Conservation (phyloP, 2,888 invertebrate genomes). For the Pterostichus niger region DNA sequence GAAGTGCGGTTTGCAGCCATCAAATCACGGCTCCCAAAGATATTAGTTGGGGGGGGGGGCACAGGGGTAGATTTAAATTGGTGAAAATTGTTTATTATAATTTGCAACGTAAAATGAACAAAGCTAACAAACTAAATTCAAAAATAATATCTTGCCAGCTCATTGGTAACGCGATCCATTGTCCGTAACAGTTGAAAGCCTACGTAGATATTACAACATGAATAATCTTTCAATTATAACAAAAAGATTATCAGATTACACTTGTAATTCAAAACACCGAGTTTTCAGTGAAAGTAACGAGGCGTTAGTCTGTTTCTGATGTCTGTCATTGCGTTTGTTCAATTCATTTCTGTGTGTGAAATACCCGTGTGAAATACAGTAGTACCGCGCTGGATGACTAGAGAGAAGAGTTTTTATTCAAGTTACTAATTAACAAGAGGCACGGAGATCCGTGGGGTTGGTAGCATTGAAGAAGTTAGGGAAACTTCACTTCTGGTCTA, state of each 20-base stretch:
- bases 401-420: slow-evolving; percentile 63
- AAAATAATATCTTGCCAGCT: not conserved
- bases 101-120: no score
- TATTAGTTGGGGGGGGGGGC: no score
- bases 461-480: slow-evolving; percentile 38
- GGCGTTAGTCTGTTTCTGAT: slow-evolving; percentile 61
- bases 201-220: slow-evolving; percentile 56
- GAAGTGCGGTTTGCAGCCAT: no score
- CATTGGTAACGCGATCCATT: slow-evolving; percentile 32
- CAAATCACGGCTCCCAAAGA: no score
- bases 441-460: slow-evolving; percentile 55
- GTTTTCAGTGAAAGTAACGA: slow-evolving; percentile 48
- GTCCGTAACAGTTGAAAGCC: slow-evolving; percentile 26
- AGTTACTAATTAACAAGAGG: slow-evolving; percentile 65
- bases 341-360: slow-evolving; percentile 1
- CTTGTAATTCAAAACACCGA: slow-evolving; percentile 66
- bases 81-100: no score
- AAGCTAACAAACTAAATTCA: not conserved
- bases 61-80: no score
- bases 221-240: slow-evolving; percentile 67
- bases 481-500: slow-evolving; percentile 21
- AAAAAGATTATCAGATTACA: slow-evolving; percentile 67
- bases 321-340: slow-evolving; percentile 50
- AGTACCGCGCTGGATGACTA: slow-evolving; percentile 17
- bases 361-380: not conserved